Conservation (phyloP, 2,113 vertebrate genomes). For the Oceanites oceanicus region DNA sequence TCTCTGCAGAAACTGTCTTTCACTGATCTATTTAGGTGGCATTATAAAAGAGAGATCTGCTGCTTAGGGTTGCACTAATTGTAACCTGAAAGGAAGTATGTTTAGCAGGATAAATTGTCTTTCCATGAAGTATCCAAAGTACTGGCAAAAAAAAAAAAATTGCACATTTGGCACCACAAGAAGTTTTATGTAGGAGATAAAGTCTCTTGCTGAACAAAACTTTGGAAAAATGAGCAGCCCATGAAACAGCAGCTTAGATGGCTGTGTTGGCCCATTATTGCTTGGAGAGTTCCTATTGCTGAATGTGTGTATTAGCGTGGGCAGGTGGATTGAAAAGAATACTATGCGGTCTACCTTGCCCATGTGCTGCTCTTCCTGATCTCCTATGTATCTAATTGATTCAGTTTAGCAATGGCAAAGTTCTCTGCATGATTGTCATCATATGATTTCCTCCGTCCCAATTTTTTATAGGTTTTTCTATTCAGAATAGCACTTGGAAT, state of each 20-base stretch:
- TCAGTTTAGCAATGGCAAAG: neutral
- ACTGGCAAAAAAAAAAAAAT: neutral
- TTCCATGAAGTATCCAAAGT: neutral
- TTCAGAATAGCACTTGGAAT: neutral
- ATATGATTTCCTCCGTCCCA: neutral
- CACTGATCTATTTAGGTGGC: neutral
- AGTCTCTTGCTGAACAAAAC: neutral
- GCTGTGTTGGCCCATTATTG: neutral
- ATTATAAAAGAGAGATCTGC: neutral
- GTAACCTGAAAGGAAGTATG: neutral
- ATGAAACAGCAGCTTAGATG: neutral
- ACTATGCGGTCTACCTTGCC: neutral
- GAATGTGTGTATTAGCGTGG: accelerated
- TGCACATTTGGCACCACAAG: neutral
- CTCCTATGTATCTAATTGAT: neutral
- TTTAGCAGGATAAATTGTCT: neutral
- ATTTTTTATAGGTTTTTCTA: neutral
- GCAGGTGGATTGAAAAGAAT: neutral
- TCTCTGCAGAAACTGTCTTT: neutral
- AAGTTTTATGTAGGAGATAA: neutral
- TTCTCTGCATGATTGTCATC: neutral
- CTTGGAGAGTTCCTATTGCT: neutral
- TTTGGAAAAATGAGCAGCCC: neutral
- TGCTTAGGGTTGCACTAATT: neutral
- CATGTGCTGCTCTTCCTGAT: neutral